Percentiles rank a stretch among this genome's conserved stretches.
Evolutionary conservation across 2,888 invertebrate genomes (phyloP).

Genomic region (Pterostichus niger): DNA sequence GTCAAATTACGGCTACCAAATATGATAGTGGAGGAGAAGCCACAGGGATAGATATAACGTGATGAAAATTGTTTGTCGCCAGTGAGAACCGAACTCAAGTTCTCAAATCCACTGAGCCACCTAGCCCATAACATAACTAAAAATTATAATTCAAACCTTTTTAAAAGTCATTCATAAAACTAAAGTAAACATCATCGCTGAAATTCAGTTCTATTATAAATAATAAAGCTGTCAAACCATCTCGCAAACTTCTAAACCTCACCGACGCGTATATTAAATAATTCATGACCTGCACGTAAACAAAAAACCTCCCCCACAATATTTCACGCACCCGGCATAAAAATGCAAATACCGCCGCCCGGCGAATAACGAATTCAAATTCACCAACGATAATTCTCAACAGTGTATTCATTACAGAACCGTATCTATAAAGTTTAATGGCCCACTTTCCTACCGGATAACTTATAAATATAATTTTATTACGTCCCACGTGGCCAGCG

Average conservation of each 20-base stretch:
- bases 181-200: no score
- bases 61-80: no score
- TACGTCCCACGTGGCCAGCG: conserved; percentile 38
- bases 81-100: no score
- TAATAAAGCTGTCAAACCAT: conserved; percentile 1
- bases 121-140: no score
- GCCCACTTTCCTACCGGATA: conserved; percentile 51
- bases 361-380: conserved; percentile 19
- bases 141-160: neutral
- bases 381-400: conserved; percentile 46
- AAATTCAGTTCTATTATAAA: neutral
- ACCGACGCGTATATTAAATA: neutral
- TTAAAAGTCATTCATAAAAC: no score
- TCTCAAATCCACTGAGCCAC: no score
- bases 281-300: conserved; percentile 21
- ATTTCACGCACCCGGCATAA: conserved; percentile 14
- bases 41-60: no score
- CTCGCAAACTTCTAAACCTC: neutral
- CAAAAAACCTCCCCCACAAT: neutral
- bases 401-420: conserved; percentile 59
- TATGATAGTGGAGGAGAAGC: no score
- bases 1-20: no score
- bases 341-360: conserved; percentile 26
- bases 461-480: conserved; percentile 62
- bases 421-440: conserved; percentile 59